Conservation (phyloP, 2,797 vertebrate species). For the Melanitta fusca region DNA sequence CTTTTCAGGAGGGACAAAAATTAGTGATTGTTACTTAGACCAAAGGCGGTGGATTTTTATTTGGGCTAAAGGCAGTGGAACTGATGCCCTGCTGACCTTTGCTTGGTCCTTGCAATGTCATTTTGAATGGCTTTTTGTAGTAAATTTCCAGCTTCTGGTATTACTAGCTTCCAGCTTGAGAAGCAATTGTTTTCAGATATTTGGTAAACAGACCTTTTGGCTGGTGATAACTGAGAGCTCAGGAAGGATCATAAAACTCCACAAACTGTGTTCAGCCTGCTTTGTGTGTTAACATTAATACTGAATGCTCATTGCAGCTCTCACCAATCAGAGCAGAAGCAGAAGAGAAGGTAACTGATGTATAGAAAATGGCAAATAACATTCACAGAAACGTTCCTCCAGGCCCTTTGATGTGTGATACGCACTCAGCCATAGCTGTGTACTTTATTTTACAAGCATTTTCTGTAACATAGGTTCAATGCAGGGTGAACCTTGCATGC, state of each 20-base stretch:
- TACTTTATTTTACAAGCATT: background rate
- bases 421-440: accelerated
- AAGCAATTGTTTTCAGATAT: background rate
- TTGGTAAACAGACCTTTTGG: background rate
- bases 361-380: background rate
- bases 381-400: background rate
- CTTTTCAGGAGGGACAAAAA: background rate
- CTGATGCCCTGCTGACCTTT: background rate
- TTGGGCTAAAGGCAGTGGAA: background rate
- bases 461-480: background rate
- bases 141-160: background rate
- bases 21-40: background rate
- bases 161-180: background rate
- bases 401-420: background rate
- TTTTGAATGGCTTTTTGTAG: background rate
- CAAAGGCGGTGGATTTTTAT: background rate
- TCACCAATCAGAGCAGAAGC: background rate
- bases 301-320: background rate
- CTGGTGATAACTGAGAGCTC: background rate
- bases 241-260: background rate
- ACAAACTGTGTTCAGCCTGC: background rate
- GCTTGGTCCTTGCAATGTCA: background rate
- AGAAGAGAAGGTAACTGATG: background rate
- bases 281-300: background rate
- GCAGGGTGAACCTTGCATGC: background rate